phyloP scores from a whole-genome alignment of 2,797 vertebrate species.

The Lerista edwardsae region DNA sequence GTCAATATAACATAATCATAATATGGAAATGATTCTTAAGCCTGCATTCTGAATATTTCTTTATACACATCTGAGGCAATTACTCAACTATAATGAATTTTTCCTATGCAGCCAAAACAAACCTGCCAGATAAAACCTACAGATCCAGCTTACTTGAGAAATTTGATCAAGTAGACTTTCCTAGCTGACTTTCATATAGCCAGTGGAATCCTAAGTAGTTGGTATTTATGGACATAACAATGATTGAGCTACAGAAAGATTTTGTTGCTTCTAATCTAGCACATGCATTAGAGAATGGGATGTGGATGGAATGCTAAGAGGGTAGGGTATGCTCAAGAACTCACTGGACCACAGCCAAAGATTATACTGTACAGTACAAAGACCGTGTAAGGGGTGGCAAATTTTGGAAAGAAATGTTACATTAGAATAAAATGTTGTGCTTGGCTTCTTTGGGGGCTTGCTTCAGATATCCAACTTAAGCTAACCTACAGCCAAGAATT shows the following conservation, averaged over 20 bases:
- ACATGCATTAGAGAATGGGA: background rate
- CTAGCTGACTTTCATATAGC: background rate
- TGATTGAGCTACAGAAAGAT: background rate
- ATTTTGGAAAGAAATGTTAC: constrained; percentile 50
- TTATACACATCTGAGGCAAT: background rate
- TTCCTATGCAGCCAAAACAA: background rate
- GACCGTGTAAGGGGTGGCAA: constrained; percentile 58
- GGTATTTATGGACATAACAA: background rate
- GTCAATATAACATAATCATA: background rate
- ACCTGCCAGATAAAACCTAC: background rate
- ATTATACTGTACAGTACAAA: constrained; percentile 53
- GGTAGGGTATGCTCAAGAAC: constrained; percentile 3
- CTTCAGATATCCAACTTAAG: constrained; percentile 63
- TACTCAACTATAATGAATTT: background rate
- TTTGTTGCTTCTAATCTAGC: background rate
- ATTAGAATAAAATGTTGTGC: constrained; percentile 64
- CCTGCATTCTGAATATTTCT: background rate
- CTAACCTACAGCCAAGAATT: constrained; percentile 50
- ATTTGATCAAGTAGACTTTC: background rate
- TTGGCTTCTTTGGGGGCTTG: constrained; percentile 60
- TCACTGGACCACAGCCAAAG: constrained; percentile 19
- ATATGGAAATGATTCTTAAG: background rate
- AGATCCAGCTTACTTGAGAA: background rate
- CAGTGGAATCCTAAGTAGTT: background rate
- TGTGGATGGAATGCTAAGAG: background rate